Conservation (phyloP, 2,113 vertebrate genomes). For the Sakesphorus luctuosus region DNA sequence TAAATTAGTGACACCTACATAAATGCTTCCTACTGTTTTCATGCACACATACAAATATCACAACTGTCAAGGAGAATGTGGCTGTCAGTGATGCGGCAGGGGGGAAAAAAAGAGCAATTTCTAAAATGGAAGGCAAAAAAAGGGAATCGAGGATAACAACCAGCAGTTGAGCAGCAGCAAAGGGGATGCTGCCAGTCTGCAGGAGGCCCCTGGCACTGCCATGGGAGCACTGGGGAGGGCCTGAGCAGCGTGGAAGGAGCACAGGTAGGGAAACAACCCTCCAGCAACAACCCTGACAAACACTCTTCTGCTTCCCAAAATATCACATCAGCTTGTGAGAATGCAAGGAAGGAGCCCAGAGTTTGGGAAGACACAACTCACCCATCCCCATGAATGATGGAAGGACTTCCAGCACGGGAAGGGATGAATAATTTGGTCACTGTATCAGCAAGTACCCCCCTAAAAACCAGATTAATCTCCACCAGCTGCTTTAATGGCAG, state of each 20-base stretch:
- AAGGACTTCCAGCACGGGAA: background rate
- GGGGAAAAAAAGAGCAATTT: background rate
- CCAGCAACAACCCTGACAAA: background rate
- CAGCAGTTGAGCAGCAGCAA: background rate
- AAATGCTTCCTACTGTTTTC: conserved; percentile 59
- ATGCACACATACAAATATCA: conserved; percentile 52
- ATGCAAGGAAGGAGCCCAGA: background rate
- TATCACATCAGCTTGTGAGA: background rate
- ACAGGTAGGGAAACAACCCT: background rate
- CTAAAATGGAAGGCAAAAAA: background rate
- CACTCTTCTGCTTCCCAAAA: background rate
- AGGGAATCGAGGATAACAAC: background rate
- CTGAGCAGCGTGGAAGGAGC: background rate
- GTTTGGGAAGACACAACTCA: background rate
- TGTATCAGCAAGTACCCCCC: background rate
- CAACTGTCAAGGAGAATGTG: conserved; percentile 32
- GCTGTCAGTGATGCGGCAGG: background rate
- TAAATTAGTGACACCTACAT: conserved; percentile 68
- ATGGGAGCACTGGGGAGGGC: background rate
- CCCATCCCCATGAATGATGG: fast-evolving
- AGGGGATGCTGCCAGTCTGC: background rate
- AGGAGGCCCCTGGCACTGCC: background rate
- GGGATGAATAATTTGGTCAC: background rate
- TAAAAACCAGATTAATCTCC: background rate
- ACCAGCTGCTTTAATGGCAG: conserved; percentile 16